Percentiles rank a stretch among this genome's conserved stretches.
These are phyloP conservation scores for Parazoanthus swiftii DNA, from an alignment of 92 coral and sea anemone species.

Conservation along the genomic window DNA sequence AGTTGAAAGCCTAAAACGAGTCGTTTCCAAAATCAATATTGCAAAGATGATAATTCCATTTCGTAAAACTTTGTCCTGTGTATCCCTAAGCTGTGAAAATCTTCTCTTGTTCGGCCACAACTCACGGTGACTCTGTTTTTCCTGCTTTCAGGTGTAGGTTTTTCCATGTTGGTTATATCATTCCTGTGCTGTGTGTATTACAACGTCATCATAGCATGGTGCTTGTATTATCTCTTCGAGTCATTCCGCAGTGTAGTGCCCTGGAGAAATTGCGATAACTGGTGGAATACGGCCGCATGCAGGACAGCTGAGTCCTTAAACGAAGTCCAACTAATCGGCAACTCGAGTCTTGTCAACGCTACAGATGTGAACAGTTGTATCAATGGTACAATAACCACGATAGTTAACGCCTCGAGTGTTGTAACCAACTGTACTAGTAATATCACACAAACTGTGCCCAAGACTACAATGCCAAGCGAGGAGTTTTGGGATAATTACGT, in stretches of 20 bases:
- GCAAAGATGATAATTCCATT: too few relatives aligned
- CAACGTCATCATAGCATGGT: constrained; percentile 98
- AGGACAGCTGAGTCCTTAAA: constrained; percentile 43
- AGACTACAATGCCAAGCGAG: constrained; percentile 84
- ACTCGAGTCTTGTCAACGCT: constrained; percentile 14
- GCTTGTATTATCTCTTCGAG: constrained; percentile 93
- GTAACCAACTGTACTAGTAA: constrained; percentile 45
- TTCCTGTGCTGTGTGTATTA: constrained; percentile 91
- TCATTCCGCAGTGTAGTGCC: constrained; percentile 91
- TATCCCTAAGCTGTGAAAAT: too few relatives aligned
- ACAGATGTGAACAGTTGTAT: constrained; percentile 52
- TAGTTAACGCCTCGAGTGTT: constrained; percentile 50
- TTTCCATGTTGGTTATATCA: constrained; percentile 96
- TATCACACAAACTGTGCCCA: constrained; percentile 21
- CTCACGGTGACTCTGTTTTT: not conserved
- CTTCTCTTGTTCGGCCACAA: not conserved
- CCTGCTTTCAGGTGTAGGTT: constrained; percentile 78
- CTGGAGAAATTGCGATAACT: constrained; percentile 85
- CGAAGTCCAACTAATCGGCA: not conserved
- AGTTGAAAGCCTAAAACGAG: too few relatives aligned
- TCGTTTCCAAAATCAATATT: too few relatives aligned
- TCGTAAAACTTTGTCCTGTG: too few relatives aligned
- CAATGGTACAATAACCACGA: constrained; percentile 55
- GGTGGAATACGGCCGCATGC: constrained; percentile 92
- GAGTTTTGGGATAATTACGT: constrained; percentile 95